Base-by-base conservation (phyloP, 2,797 vertebrate species). In the Hybognathus amarus region DNA sequence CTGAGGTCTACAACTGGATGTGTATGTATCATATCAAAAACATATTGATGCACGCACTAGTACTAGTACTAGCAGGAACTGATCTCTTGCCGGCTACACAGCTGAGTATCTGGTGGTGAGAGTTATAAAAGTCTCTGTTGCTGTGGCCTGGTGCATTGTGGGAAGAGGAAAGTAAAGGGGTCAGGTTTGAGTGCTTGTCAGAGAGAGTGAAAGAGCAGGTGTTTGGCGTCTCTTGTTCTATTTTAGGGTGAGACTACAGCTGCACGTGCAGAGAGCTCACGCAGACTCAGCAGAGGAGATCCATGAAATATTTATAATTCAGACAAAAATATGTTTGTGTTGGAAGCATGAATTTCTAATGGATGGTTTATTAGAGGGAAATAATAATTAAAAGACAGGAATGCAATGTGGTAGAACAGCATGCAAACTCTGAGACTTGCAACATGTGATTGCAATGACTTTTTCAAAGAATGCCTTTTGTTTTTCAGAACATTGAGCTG, bases 401-500 rank as follows among this genome's bases (percentile, higher is more conserved):
- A 63, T 63, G n/a, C 11, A 36, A 38, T 54, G 45, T 45, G 12
- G 42, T 45, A 45, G 42, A 45, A 45, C 42, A 45, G 42, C 12
- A 45, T 45, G 42, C 42, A 45, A 45, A 45, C 42, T 15, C 1
- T 13, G 42, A 45, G 42, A 45, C 42, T 13, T 45, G 67, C 33
- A n/a, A 52, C 76, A 82, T 61, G 27, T n/a, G n/a, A 69, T 30
- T 38, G 18, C 12, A 33, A 15, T 40, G 67, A 36, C 2, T n/a
- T 74, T 50, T 42, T 59, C 15, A 61, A 54, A n/a, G 7, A n/a
- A 38, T 42, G 4, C 5, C 5, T 40, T 1, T 61, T 88, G 0
- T 71, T 85, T 93, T 89, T 0, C 90, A 99, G 98, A 98, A 99
- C 92, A 97, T 99, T 1, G 97, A 97, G 92, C 87, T 99, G 92